These are phyloP conservation scores for Urophycis tenuis DNA, from an alignment of 2,797 vertebrate species.

Conservation along the genomic window DNA sequence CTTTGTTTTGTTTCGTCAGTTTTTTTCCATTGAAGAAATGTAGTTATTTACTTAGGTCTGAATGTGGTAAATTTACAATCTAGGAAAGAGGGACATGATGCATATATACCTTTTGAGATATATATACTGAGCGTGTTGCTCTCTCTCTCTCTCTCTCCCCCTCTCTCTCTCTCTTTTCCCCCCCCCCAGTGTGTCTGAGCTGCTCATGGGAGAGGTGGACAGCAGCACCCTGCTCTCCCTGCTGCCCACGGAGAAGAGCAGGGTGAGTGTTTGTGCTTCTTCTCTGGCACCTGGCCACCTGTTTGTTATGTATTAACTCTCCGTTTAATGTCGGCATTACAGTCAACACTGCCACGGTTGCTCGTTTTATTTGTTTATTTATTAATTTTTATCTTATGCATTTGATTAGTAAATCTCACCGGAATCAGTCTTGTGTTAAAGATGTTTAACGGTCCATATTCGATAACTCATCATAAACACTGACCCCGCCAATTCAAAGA, in stretches of 20 bases:
- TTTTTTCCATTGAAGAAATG: slow-evolving; percentile 13
- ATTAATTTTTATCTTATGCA: not conserved
- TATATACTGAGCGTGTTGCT: not conserved
- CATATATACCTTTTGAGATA: too few species aligned
- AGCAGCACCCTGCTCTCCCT: slow-evolving; percentile 90
- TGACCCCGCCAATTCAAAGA: not conserved
- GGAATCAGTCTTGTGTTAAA: not conserved
- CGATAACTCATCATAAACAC: not conserved
- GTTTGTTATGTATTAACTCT: not conserved
- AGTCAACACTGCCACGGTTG: not conserved
- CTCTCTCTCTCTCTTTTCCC: not conserved
- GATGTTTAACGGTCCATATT: not conserved
- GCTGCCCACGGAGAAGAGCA: slow-evolving; percentile 84
- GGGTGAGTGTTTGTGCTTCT: slow-evolving; percentile 69
- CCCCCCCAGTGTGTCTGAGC: slow-evolving; percentile 81
- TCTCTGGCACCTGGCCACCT: not conserved
- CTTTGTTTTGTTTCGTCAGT: slow-evolving; percentile 34
- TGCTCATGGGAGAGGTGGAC: slow-evolving; percentile 97
- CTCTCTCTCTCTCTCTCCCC: not conserved
- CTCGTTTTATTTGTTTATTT: not conserved
- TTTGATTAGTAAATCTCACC: not conserved
- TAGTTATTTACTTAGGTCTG: not conserved
- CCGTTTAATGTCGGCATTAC: not conserved
- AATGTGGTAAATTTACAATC: not conserved
- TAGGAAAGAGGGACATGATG: not conserved